Base-by-base conservation (phyloP, 2,888 invertebrate species). In the Callyntrura sp. region DNA sequence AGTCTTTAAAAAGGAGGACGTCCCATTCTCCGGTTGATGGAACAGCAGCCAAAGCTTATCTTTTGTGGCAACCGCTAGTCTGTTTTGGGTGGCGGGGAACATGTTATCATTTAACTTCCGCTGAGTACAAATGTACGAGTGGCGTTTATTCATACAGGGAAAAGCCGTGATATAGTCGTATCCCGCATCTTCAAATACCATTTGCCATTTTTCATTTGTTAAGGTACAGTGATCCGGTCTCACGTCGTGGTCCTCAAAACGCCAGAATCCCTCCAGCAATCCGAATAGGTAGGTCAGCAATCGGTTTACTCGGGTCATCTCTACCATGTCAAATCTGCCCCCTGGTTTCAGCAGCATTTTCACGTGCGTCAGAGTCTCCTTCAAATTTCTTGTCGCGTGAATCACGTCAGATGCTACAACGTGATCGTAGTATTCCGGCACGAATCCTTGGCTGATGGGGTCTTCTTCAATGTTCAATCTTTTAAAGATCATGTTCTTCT, bases 381-480 rank as follows among this genome's bases (percentile, higher is more conserved):
- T 14, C 3, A 91, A n/a, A n/a, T 45, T 78, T 23, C 83, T 88
- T 0, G 91, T 90, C 5, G 90, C 90, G 20, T 91, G 91, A 0
- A 91, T 68, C 14, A 91, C 91, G 25, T 87, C 83, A 1, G 57
- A 9, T n/a, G 86, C 91, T n/a, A 86, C n/a, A 5, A 83, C 35
- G 5, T 28, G n/a, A 43, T 91, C 91, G 43, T 83, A 91, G 48
- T 86, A 73, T 14, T 83, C 45, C 0, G 89, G 86, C 0, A 57
- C 28, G 20, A 91, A 86, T 3, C 91, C 91, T 57, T 91, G 91
- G 9, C n/a, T 28, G 6, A 90, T 0, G 0, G 90, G 85, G 60
- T 60, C 51, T 14, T 90, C 57, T 23, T 90, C 90, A 48, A 90
- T 81, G 25, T 90, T 81, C 20, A 90, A 25, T 11, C 60, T 79